Base-by-base conservation (phyloP, 1,140 invertebrate genomes). In the Drosophila sp. region DNA sequence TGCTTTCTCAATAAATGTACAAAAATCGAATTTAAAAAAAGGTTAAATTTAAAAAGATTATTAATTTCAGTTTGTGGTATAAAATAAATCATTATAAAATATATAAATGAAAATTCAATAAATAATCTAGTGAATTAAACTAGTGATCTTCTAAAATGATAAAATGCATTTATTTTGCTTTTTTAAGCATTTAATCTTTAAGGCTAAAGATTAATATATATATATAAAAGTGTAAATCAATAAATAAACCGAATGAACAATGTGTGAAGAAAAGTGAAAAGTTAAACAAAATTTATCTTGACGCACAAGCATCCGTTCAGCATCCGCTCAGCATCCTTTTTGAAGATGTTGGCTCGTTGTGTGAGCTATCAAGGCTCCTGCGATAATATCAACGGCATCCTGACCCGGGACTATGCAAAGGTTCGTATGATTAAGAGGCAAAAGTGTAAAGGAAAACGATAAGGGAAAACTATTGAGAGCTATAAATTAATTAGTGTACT, bases 361-460 rank as follows among this genome's bases (percentile, higher is more conserved):
- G 91, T 92, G 11, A 92, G 90, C 44, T 82, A 85, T 54, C 90
- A 92, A 69, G 91, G 91, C 27, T 92, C 91, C 65, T 86, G 89
- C 62, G 91, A 92, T 60, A 91, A 92, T 62, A 83, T 92, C 67
- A 90, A 91, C 58, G 83, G 87, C 57, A 83, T 86, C 30, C 58
- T 90, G 71, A 84, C 90, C 54, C 65, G 77, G 29, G 90, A 91
- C 72, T 91, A 91, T 78, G 76, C 89, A 64, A 90, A 91, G 90
- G 90, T 91, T 76, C 30, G 90, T 87, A 80, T 70, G 41, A 50
- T 50, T 25, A 54, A 58, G 38, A 29, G 32, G 32, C 32, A 35
- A 56, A 60, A 8, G 25, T 25, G 5, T 44, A 7, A 11, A 3
- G 60, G n/a, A 2, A 35, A 44, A 58, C 35, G 40, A 35, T 11